Evolutionary conservation across 2,888 invertebrate species (phyloP).

Genomic region (Drosophila tanythrix): DNA sequence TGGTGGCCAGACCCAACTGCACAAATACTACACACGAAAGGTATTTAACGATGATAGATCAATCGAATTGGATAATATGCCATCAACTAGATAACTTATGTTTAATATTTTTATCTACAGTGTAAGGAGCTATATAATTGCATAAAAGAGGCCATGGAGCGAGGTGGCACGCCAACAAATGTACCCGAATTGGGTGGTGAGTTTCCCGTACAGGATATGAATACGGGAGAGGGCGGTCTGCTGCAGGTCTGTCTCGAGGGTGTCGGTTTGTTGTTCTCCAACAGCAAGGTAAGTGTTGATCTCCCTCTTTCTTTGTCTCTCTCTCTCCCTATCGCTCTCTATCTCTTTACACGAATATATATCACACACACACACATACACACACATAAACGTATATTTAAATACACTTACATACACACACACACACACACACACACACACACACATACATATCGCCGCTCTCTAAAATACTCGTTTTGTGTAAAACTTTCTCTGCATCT

Average conservation of each 20-base stretch:
- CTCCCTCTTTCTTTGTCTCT: conserved; percentile 7
- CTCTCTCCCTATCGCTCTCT: conserved; percentile 28
- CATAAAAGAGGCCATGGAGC: conserved; percentile 99
- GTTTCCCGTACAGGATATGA: conserved; percentile 99
- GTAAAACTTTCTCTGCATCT: conserved; percentile 64
- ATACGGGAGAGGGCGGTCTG: conserved; percentile 98
- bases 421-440: conserved; percentile 13
- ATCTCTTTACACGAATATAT: conserved; percentile 17
- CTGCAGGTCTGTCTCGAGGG: conserved; percentile 99
- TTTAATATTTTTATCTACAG: conserved; percentile 86
- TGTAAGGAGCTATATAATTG: conserved; percentile 99
- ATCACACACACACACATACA: conserved; percentile 16
- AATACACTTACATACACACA: conserved; percentile 13
- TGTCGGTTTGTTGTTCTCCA: conserved; percentile 98
- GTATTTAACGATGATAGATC: conserved; percentile 85
- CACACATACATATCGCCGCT: conserved; percentile 51
- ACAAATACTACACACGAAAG: conserved; percentile 99
- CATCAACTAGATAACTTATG: not conserved
- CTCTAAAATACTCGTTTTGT: conserved; percentile 64
- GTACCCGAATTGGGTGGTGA: conserved; percentile 91
- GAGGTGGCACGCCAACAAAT: conserved; percentile 88
- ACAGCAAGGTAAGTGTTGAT: conserved; percentile 95
- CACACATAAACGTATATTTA: conserved; percentile 10
- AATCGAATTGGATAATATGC: conserved; percentile 2
- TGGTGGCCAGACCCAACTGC: conserved; percentile 96